A percentile compares a stretch with the other conserved stretches of the same genome.
Conservation (phyloP, 2,888 invertebrate species). For the Eupithecia dodoneata region DNA sequence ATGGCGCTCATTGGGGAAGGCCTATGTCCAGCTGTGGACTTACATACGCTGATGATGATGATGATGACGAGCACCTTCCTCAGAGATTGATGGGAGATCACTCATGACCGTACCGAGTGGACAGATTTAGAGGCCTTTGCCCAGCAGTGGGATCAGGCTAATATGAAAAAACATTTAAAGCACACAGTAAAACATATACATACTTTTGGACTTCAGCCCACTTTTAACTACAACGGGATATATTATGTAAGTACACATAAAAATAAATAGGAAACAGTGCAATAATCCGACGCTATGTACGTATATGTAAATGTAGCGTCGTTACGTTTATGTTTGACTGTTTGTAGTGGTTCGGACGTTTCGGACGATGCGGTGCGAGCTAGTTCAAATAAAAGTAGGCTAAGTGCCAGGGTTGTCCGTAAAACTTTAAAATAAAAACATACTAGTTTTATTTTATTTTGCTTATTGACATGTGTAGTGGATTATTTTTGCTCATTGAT, state of each 20-base stretch:
- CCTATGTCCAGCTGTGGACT: no score
- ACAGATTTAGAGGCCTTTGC: no score
- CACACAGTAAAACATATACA: background rate
- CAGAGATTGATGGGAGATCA: no score
- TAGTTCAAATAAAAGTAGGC: constrained; percentile 2
- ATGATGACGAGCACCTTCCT: no score
- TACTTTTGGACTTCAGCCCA: background rate
- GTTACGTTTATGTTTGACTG: background rate
- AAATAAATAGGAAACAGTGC: background rate
- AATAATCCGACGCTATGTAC: constrained; percentile 3
- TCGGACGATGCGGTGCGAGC: background rate
- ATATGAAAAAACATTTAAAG: no score
- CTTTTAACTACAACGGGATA: background rate
- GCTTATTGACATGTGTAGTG: no score
- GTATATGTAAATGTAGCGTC: background rate
- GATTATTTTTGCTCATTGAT: no score
- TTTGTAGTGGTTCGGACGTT: background rate
- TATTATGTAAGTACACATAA: background rate
- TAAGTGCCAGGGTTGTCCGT: background rate
- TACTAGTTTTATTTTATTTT: background rate
- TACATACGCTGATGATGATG: no score
- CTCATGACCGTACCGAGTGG: no score
- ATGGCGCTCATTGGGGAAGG: no score
- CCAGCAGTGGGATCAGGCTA: no score
- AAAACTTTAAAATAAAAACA: background rate